Evolutionary conservation across 2,797 vertebrate species (phyloP).

Genomic region (Falco peregrinus): DNA sequence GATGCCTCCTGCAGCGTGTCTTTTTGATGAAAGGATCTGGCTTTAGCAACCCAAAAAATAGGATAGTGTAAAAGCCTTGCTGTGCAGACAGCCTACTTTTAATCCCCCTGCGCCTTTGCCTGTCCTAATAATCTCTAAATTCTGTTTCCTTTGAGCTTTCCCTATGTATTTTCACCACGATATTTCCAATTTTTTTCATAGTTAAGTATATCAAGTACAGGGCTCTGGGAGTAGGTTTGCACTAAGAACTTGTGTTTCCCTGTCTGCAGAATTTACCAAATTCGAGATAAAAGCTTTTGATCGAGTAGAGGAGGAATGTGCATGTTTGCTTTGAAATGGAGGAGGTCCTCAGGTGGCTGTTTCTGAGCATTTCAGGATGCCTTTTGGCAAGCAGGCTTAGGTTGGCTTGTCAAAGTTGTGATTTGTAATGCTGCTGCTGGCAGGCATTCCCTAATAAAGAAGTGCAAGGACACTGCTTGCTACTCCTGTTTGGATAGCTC

Average conservation of each 20-base stretch:
- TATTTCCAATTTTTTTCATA: not conserved
- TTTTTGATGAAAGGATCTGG: not conserved
- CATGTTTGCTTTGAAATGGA: not conserved
- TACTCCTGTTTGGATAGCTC: slow-evolving; percentile 8
- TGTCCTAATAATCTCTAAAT: not conserved
- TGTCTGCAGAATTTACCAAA: not conserved
- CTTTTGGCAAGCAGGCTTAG: not conserved
- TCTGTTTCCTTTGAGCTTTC: not conserved
- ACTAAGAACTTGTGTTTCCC: not conserved
- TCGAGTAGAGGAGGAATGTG: not conserved
- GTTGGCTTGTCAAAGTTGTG: not conserved
- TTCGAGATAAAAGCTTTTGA: not conserved
- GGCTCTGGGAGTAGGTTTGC: not conserved
- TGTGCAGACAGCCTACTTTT: not conserved
- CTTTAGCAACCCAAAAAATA: not conserved
- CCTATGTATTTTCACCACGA: not conserved
- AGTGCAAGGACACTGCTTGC: not conserved
- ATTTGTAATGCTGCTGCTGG: slow-evolving; percentile 23
- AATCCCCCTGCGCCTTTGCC: not conserved
- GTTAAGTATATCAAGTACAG: not conserved
- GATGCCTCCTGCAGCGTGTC: not conserved
- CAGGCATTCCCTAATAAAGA: slow-evolving; percentile 40
- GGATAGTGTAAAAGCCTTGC: not conserved
- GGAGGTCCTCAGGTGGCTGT: not conserved
- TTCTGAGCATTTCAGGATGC: not conserved